Evolutionary conservation across 1,140 invertebrate genomes (phyloP).

Genomic region (Drosophila kikkawai): DNA sequence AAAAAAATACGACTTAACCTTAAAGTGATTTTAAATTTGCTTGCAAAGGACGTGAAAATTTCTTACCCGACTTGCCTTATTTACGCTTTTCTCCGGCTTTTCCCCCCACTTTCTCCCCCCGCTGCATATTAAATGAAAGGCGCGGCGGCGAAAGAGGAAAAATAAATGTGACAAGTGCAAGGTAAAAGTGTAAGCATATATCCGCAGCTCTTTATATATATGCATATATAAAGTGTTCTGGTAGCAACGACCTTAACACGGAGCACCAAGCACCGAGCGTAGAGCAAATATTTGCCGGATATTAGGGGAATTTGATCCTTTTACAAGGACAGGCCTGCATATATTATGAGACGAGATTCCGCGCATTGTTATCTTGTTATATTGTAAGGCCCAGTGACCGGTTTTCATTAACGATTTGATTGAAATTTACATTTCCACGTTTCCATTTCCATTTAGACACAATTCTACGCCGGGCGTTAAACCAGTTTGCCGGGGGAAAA

Average conservation of each 20-base stretch:
- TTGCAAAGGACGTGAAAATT: slow-evolving; percentile 18
- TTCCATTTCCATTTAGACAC: slow-evolving; percentile 13
- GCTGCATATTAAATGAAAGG: slow-evolving; percentile 59
- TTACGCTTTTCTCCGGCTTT: neutral
- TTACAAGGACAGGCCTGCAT: slow-evolving; percentile 13
- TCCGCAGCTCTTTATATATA: slow-evolving; percentile 5
- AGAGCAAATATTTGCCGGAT: slow-evolving; percentile 5
- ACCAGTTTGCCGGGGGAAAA: slow-evolving; percentile 38
- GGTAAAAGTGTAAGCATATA: slow-evolving; percentile 70
- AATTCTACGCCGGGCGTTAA: slow-evolving; percentile 25
- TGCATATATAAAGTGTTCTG: slow-evolving; percentile 24
- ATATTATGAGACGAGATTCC: neutral
- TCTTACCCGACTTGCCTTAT: slow-evolving; percentile 3
- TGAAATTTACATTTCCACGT: slow-evolving; percentile 44
- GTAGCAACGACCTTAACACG: slow-evolving; percentile 51
- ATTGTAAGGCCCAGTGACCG: slow-evolving; percentile 28
- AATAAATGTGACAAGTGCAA: slow-evolving; percentile 72
- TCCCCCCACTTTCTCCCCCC: slow-evolving; percentile 17
- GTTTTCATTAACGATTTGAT: slow-evolving; percentile 68
- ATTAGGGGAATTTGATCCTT: slow-evolving; percentile 17
- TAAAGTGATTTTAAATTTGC: slow-evolving; percentile 24
- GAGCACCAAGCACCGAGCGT: neutral
- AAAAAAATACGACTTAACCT: neutral
- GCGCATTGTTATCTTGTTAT: slow-evolving; percentile 15
- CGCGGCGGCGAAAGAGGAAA: slow-evolving; percentile 31